Base-by-base conservation (phyloP, 2,113 vertebrate genomes). In the Vanacampus margaritifer region DNA sequence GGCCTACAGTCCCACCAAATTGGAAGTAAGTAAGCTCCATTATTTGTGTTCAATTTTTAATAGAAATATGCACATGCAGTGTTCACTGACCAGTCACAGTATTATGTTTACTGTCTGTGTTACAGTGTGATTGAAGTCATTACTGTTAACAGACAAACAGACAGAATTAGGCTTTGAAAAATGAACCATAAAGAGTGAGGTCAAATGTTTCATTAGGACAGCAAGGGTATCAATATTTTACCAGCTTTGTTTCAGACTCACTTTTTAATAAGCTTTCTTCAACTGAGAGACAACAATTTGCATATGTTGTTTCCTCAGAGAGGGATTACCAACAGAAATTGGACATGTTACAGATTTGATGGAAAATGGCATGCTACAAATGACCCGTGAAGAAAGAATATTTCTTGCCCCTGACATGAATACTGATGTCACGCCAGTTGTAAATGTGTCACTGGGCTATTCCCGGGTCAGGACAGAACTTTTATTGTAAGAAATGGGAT, bases 241-340 rank as follows among this genome's bases (percentile, higher is more conserved):
- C 26, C 4, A 24, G 23, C 57, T 59, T 84, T 57, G 12, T 73
- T 50, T 39, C 76, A 56, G 36, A 84, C 73, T 86, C 77, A n/a
- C 41, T 67, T 80, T 85, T 79, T 85, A 82, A 85, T 83, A 83
- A 79, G 71, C 65, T 63, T 64, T 69, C 79, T 71, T 70, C 74
- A 62, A 63, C 53, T 81, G 78, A 48, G 67, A 78, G 72, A 79
- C 79, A 74, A 75, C 64, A 79, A 80, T 87, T 84, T 87, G 64
- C 83, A 87, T 86, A 84, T 80, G 74, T 32, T 57, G 69, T 73
- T 80, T 65, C 64, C 64, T 81, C 74, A 48, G 43, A 71, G 64
- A 70, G 61, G 84, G 69, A 86, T 88, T 84, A 87, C 78, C 72
- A 68, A 65, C 65, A 69, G 72, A 79, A 78, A 85, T 83, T 85